Evolutionary conservation across 2,797 vertebrate species (phyloP).

Genomic region (Chrosomus eos): DNA sequence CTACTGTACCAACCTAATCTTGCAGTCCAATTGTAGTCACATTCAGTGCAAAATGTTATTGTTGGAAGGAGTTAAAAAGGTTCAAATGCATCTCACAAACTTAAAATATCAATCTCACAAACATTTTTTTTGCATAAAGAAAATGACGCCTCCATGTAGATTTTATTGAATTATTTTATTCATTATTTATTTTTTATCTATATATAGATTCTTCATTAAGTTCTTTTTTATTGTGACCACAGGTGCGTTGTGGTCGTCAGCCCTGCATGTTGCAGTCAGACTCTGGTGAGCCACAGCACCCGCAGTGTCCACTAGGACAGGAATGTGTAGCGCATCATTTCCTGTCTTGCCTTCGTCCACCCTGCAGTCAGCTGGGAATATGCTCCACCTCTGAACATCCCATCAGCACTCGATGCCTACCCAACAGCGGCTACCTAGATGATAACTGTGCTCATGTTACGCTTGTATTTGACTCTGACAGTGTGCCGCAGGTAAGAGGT

Average conservation of each 20-base stretch:
- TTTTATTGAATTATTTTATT: neutral
- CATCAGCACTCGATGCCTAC: constrained; percentile 81
- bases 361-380: constrained; percentile 88
- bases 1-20: neutral
- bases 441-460: constrained; percentile 91
- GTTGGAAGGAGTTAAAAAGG: neutral
- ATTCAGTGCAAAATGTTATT: neutral
- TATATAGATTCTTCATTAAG: neutral
- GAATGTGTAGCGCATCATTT: constrained; percentile 81
- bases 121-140: neutral
- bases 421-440: constrained; percentile 84
- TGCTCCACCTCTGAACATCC: constrained; percentile 79
- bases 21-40: neutral
- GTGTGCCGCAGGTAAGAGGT: constrained; percentile 85
- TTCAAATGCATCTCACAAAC: neutral
- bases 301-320: constrained; percentile 82
- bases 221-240: constrained; percentile 27
- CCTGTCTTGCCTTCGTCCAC: constrained; percentile 88
- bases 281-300: constrained; percentile 12
- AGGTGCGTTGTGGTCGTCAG: constrained; percentile 89
- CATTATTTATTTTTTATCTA: neutral
- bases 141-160: neutral
- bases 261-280: constrained; percentile 82
- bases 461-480: constrained; percentile 86
- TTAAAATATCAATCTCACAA: neutral